phyloP scores from a whole-genome alignment of 2,113 vertebrate species.

The Anguilla rostrata region DNA sequence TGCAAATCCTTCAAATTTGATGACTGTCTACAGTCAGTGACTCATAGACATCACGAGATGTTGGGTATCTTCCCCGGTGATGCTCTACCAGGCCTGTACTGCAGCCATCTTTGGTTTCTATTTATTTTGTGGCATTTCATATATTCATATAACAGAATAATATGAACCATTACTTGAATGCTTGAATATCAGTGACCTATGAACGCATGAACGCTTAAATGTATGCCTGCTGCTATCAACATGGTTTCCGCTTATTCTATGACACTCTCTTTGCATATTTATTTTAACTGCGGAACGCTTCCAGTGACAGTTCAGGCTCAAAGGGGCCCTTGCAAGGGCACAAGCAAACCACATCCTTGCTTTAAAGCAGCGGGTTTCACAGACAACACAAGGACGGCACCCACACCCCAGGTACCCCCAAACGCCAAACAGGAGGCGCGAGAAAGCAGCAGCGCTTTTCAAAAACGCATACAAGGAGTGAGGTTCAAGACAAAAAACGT shows the following conservation, averaged over 20 bases:
- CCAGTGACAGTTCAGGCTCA: slow-evolving; percentile 13
- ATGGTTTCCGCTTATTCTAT: not conserved
- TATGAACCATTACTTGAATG: not conserved
- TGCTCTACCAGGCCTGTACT: no score
- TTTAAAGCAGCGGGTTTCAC: slow-evolving; percentile 56
- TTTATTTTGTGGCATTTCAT: no score
- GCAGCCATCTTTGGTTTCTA: no score
- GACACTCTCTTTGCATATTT: not conserved
- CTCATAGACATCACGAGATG: no score
- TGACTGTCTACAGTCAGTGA: no score
- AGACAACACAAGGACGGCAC: slow-evolving; percentile 56
- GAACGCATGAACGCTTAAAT: not conserved
- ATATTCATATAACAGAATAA: no score
- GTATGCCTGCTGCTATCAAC: not conserved
- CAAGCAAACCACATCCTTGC: slow-evolving; percentile 70
- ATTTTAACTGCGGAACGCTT: not conserved
- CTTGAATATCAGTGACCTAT: not conserved
- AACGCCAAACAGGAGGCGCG: slow-evolving; percentile 57
- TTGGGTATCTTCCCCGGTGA: no score
- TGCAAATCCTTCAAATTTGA: no score
- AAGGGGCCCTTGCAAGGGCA: slow-evolving; percentile 52
- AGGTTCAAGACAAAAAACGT: slow-evolving; percentile 26
- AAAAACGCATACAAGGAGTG: not conserved
- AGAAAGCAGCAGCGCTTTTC: slow-evolving; percentile 37
- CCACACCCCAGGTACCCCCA: slow-evolving; percentile 41